Percentiles rank a stretch among this genome's conserved stretches.
phyloP scores from a whole-genome alignment of 2,888 invertebrate genomes.

The Hypolimnas misippus region DNA sequence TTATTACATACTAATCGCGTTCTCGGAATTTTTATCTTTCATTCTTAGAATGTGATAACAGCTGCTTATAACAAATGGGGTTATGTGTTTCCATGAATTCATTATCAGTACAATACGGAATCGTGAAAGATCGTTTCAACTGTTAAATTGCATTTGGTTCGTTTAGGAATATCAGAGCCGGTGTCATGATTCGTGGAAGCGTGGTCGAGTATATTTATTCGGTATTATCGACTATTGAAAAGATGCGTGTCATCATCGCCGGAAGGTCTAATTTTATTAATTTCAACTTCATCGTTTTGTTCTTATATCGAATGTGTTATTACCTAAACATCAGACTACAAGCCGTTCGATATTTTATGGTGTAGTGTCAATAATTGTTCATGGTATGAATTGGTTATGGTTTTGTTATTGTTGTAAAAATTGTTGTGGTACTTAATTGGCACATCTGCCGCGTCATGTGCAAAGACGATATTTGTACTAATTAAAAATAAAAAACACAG shows the following conservation, averaged over 20 bases:
- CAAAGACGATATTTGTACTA: not conserved
- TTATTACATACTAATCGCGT: slow-evolving; percentile 39
- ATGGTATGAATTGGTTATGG: not conserved
- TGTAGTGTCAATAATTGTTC: not conserved
- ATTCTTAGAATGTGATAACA: slow-evolving; percentile 41
- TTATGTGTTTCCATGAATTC: slow-evolving; percentile 31
- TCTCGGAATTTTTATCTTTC: slow-evolving; percentile 42
- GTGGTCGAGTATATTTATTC: slow-evolving; percentile 27
- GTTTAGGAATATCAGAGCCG: slow-evolving; percentile 15
- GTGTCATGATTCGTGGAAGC: slow-evolving; percentile 39
- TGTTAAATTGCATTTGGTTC: slow-evolving; percentile 30
- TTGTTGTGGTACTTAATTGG: not conserved
- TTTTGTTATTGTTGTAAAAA: not conserved
- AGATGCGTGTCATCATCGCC: slow-evolving; percentile 40
- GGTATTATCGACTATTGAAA: slow-evolving; percentile 23
- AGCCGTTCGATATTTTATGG: not conserved
- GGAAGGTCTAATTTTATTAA: slow-evolving; percentile 39
- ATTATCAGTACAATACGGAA: slow-evolving; percentile 20
- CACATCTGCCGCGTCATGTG: not conserved
- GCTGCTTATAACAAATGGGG: slow-evolving; percentile 24
- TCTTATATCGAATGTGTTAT: not conserved
- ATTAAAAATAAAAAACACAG: not conserved
- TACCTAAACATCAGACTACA: not conserved
- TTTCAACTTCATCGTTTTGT: slow-evolving; percentile 19
- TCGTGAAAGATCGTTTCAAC: slow-evolving; percentile 20